Base-by-base conservation (phyloP, 1,140 invertebrate species). In the Ganaspis sp. region DNA sequence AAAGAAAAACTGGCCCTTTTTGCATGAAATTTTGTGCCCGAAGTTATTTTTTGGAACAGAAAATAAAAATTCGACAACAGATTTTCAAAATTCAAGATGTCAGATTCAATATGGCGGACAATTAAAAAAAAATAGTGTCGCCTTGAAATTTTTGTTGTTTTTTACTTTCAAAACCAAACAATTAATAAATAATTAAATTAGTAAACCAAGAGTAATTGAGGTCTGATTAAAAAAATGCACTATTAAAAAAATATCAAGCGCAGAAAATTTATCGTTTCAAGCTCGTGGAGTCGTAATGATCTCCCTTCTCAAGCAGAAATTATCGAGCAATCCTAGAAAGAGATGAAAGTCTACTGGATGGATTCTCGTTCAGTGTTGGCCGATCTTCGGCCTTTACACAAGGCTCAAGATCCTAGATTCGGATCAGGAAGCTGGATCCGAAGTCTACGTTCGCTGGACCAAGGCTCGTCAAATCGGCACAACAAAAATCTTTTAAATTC, bases 331-430 rank as follows among this genome's bases (percentile, higher is more conserved):
- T 64, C 12, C 58, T 64, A 4, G 1, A 12, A 26, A 64, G 23
- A 15, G 23, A 34, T 1, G 58, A 26, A 29, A 64, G 19, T 54
- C 23, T 64, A 5, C 17, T 49, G n/a, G 4, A 15, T 45, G 5
- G 45, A 49, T 17, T 64, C 23, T 11, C n/a, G 5, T 64, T 29
- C 58, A 64, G 58, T 64, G 58, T 64, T 64, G 58, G 58, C 58
- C 58, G 58, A 26, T 64, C 58, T 64, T 64, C 58, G 58, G 23
- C 58, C 58, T 64, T 64, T 64, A 64, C 58, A 64, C 58, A 64
- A 64, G 58, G 23, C 58, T 34, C 26, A 15, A 26, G 21, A 15
- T 17, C 23, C 23, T 19, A 58, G 40, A 5, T n/a, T 45, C 23
- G 12, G 54, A 29, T 12, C 23, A 11, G 58, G 21, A 64, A 29